These are phyloP conservation scores for Eristalis pertinax DNA, from an alignment of 2,888 invertebrate genomes.

Conservation along the genomic window DNA sequence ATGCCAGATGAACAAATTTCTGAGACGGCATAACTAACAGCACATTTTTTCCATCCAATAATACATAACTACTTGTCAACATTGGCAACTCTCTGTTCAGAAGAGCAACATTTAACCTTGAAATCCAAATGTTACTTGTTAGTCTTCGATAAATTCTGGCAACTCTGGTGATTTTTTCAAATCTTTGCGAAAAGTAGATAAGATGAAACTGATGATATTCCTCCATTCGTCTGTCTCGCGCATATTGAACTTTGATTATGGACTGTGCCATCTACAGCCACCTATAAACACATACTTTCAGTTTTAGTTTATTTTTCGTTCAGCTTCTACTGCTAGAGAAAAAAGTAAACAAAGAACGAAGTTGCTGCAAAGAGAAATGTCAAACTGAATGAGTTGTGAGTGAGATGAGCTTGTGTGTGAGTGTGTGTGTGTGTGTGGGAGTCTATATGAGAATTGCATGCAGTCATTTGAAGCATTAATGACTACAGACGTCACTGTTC, in stretches of 20 bases:
- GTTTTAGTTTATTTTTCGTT: neutral
- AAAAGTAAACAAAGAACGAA: conserved; percentile 68
- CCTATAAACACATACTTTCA: neutral
- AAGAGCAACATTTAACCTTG: neutral
- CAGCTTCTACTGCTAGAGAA: neutral
- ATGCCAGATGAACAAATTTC: too few relatives aligned
- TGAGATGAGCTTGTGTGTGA: neutral
- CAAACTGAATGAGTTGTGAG: conserved; percentile 16
- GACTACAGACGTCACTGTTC: conserved; percentile 39
- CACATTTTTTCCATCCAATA: neutral
- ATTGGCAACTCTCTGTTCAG: neutral
- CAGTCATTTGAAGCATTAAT: conserved; percentile 21
- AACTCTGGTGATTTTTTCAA: neutral
- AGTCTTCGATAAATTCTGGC: neutral
- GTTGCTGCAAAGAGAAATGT: conserved; percentile 44
- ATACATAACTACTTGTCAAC: neutral
- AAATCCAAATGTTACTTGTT: neutral
- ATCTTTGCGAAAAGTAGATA: conserved; percentile 4
- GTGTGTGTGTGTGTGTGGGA: neutral
- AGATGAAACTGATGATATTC: neutral
- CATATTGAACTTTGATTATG: conserved; percentile 18
- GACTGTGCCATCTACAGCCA: conserved; percentile 13
- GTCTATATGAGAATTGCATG: neutral
- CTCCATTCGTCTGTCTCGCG: neutral
- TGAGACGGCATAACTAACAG: neutral